phyloP scores from a whole-genome alignment of 2,113 vertebrate genomes.

The Xenopus borealis region DNA sequence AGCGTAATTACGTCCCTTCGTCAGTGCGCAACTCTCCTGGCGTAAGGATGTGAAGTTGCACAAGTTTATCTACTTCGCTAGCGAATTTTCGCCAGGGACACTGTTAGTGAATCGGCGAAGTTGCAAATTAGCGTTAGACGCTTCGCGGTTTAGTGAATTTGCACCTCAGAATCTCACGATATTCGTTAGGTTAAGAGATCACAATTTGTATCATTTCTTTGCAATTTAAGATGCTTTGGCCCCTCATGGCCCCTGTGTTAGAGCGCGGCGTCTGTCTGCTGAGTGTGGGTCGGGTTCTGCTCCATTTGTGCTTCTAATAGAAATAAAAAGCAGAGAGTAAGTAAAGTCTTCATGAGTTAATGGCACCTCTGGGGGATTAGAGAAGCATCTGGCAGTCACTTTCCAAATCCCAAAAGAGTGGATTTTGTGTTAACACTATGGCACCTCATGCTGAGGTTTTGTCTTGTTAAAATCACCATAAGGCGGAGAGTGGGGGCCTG shows the following conservation, averaged over 20 bases:
- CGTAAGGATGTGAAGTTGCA: too few relatives aligned
- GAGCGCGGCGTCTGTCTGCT: too few relatives aligned
- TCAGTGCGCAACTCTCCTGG: too few relatives aligned
- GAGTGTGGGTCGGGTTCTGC: background rate
- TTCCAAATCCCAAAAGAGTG: constrained; percentile 51
- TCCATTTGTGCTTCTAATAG: background rate
- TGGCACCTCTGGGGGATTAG: constrained; percentile 54
- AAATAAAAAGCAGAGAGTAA: background rate
- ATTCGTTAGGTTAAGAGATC: constrained; percentile 1
- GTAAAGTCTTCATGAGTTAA: constrained; percentile 46
- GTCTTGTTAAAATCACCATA: constrained; percentile 32
- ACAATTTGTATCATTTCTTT: constrained; percentile 8
- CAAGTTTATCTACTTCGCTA: too few relatives aligned
- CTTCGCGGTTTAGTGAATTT: too few relatives aligned
- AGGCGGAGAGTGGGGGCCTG: constrained; percentile 42
- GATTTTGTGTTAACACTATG: constrained; percentile 39
- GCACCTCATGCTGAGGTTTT: constrained; percentile 45
- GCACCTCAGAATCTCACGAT: background rate
- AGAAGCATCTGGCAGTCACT: constrained; percentile 52
- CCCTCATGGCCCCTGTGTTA: background rate
- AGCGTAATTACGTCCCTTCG: too few relatives aligned
- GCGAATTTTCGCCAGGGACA: too few relatives aligned
- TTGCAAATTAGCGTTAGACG: too few relatives aligned
- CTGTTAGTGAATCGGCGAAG: too few relatives aligned
- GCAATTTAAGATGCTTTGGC: background rate